Base-by-base conservation (phyloP, 2,888 invertebrate species). In the Gnatocerus cornutus region DNA sequence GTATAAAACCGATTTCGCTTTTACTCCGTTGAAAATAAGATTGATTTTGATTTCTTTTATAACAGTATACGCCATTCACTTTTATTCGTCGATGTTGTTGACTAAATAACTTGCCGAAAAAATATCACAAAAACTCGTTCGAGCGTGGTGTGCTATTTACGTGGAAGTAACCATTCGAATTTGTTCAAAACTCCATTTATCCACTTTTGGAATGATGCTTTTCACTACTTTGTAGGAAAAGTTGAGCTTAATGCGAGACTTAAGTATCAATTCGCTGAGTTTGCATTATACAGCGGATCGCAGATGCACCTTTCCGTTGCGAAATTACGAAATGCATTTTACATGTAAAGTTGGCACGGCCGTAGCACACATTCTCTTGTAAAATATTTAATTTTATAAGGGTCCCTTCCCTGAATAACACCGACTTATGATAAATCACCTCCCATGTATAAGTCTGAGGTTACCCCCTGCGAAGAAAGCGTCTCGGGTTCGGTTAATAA, bases 21-120 rank as follows among this genome's bases (percentile, higher is more conserved):
- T 66, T 66, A 58, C 29, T 37, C 21, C 55, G 45, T 14, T 46
- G 55, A 65, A 56, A 65, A 65, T 65, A 56, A 48, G 53, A 65
- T 53, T 66, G 50, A 64, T 53, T 66, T 58, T 66, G 66, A 66
- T 66, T 66, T 58, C 53, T 8, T 55, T 52, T 33, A 58, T 48
- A 48, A 66, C 50, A 59, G 64, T 64, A 41, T 55, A 53, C 55
- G 53, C 64, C 50, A 64, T 64, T 52, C 64, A 64, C 39, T 64
- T 64, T 64, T 64, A 64, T 64, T 55, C 53, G 52, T 14, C 13
- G 61, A 46, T 46, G 30, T 43, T 21, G 41, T 45, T 13, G 45
- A 9, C 43, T 48, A 12, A 30, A 46, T n/a, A 45, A 46, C 48
- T 12, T 41, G 59, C 41, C 41, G 29, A 29, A 50, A 48, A 48